Evolutionary conservation across 2,113 vertebrate genomes (phyloP).

Genomic region (Grantiella picta): DNA sequence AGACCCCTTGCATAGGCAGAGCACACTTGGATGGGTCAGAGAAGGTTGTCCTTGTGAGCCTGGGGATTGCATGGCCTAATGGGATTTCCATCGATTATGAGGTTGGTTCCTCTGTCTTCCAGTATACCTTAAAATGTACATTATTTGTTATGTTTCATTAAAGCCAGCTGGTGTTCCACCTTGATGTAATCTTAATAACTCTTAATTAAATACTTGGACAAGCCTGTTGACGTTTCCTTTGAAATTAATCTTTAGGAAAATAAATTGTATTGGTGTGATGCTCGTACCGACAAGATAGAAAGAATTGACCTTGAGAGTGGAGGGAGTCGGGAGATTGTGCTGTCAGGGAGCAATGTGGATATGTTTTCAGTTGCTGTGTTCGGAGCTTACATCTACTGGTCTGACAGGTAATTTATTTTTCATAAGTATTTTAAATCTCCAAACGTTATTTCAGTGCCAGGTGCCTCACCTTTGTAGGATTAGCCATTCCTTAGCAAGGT

Average conservation of each 20-base stretch:
- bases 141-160: background rate
- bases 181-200: constrained; percentile 30
- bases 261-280: constrained; percentile 99
- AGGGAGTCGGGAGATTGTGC: constrained; percentile 91
- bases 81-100: constrained; percentile 97
- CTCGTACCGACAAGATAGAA: constrained; percentile 98
- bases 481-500: constrained; percentile 73
- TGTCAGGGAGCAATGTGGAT: constrained; percentile 96
- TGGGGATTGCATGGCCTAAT: constrained; percentile 92
- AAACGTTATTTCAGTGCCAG: constrained; percentile 73
- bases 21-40: constrained; percentile 92
- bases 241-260: constrained; percentile 91
- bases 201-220: constrained; percentile 62
- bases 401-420: constrained; percentile 99
- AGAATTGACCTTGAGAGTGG: constrained; percentile 98
- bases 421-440: constrained; percentile 78
- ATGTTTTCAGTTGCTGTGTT: constrained; percentile 98
- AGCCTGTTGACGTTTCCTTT: constrained; percentile 75
- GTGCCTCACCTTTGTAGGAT: constrained; percentile 77
- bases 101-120: constrained; percentile 72
- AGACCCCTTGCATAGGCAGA: constrained; percentile 91
- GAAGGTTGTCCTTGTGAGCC: constrained; percentile 88
- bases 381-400: constrained; percentile 99
- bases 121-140: background rate
- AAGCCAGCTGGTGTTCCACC: background rate